phyloP scores from a whole-genome alignment of 2,113 vertebrate species.

The Mobula birostris region DNA sequence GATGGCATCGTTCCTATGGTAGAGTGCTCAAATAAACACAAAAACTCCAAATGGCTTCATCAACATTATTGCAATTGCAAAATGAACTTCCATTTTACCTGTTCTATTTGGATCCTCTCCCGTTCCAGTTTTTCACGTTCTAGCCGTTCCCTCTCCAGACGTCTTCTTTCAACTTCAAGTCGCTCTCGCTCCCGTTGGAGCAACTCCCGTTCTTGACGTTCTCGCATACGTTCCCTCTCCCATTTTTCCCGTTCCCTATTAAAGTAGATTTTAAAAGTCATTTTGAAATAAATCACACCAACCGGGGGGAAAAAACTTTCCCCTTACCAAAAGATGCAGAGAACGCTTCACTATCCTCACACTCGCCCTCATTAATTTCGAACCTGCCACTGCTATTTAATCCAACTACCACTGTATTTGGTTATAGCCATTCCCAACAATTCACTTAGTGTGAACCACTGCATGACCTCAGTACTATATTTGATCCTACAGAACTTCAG shows the following conservation, averaged over 20 bases:
- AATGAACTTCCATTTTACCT: conserved; percentile 9
- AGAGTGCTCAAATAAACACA: too few relatives aligned
- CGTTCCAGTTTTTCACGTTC: conserved; percentile 85
- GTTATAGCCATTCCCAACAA: background rate
- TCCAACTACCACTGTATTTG: background rate
- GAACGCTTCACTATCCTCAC: background rate
- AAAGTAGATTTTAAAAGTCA: background rate
- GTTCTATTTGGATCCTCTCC: conserved; percentile 81
- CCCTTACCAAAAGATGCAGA: background rate
- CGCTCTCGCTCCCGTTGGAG: conserved; percentile 73
- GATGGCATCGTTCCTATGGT: too few relatives aligned
- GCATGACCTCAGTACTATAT: background rate
- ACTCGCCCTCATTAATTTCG: background rate
- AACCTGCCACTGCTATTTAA: background rate
- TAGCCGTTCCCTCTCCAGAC: conserved; percentile 78
- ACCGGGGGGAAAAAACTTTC: background rate
- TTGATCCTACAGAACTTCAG: background rate
- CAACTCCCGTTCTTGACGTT: conserved; percentile 75
- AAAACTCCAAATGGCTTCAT: too few relatives aligned
- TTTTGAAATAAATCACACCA: background rate
- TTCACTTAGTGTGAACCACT: background rate
- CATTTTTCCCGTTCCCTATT: conserved; percentile 65
- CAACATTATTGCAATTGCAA: background rate
- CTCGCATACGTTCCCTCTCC: conserved; percentile 75
- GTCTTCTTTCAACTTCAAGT: conserved; percentile 79